Evolutionary conservation across 1,140 invertebrate species (phyloP).

Genomic region (Euura lappo): DNA sequence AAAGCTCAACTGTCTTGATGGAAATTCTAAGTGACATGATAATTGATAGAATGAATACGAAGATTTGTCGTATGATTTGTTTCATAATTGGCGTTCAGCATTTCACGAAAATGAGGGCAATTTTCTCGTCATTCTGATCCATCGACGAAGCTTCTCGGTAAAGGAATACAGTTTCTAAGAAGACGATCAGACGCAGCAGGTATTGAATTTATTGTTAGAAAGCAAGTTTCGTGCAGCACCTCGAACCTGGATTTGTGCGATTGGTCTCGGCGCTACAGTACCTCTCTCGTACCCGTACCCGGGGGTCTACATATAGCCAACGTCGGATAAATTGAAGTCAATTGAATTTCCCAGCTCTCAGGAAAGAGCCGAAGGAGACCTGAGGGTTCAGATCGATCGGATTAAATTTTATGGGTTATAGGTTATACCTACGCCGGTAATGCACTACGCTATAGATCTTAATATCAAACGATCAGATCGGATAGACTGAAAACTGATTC

Average conservation of each 20-base stretch:
- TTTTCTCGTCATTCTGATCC: too few species aligned
- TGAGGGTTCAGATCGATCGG: not conserved
- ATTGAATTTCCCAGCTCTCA: not conserved
- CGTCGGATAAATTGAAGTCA: constrained; percentile 3
- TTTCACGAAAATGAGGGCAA: too few species aligned
- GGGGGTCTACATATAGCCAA: not conserved
- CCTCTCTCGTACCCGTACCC: not conserved
- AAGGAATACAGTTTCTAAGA: too few species aligned
- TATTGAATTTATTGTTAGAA: too few species aligned
- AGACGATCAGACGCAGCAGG: too few species aligned
- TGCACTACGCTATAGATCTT: not conserved
- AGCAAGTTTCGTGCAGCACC: too few species aligned
- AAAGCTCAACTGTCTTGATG: too few species aligned
- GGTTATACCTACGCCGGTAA: not conserved
- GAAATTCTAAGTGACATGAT: too few species aligned
- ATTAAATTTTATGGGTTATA: not conserved
- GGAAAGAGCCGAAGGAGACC: not conserved
- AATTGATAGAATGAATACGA: too few species aligned
- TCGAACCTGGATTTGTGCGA: constrained; percentile 17
- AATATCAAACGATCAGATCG: not conserved
- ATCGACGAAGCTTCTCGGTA: too few species aligned
- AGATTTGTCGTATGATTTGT: too few species aligned
- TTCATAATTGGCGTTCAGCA: too few species aligned
- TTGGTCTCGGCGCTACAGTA: not conserved
- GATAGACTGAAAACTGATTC: not conserved